Percentiles rank a stretch among this genome's conserved stretches.
Conservation (phyloP, 2,888 invertebrate genomes). For the Sinotaia quadrata region DNA sequence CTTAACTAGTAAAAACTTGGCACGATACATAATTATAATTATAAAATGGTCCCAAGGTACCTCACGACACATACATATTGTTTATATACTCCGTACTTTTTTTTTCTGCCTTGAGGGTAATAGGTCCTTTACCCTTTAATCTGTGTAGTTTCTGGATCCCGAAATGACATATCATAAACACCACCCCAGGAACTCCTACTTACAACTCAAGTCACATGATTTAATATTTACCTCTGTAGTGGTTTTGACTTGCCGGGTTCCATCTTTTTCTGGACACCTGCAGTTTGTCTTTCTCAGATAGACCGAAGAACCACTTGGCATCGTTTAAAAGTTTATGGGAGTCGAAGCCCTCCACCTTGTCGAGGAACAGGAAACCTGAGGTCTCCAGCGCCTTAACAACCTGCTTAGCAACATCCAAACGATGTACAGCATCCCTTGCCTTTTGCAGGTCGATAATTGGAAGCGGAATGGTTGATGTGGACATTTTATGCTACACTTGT, state of each 20-base stretch:
- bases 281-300: slow-evolving; percentile 40
- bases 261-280: slow-evolving; percentile 42
- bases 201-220: too few relatives aligned
- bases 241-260: slow-evolving; percentile 45
- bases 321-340: slow-evolving; percentile 40
- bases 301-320: slow-evolving; percentile 49
- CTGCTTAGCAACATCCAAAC: slow-evolving; percentile 37
- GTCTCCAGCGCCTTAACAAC: slow-evolving; percentile 51
- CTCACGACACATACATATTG: too few relatives aligned
- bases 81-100: too few relatives aligned
- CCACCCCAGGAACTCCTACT: too few relatives aligned
- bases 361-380: slow-evolving; percentile 51
- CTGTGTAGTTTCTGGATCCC: too few relatives aligned
- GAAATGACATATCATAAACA: too few relatives aligned
- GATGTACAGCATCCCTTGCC: slow-evolving; percentile 37
- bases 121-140: too few relatives aligned
- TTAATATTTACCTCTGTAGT: slow-evolving; percentile 43
- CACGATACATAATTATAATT: too few relatives aligned
- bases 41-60: too few relatives aligned
- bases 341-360: slow-evolving; percentile 48
- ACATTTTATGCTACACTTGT: neutral
- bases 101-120: too few relatives aligned
- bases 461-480: slow-evolving; percentile 16
- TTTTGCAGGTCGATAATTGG: slow-evolving; percentile 49
- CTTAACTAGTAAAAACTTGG: too few relatives aligned